Base-by-base conservation (phyloP, 2,113 vertebrate species). In the Trichechus manatus region DNA sequence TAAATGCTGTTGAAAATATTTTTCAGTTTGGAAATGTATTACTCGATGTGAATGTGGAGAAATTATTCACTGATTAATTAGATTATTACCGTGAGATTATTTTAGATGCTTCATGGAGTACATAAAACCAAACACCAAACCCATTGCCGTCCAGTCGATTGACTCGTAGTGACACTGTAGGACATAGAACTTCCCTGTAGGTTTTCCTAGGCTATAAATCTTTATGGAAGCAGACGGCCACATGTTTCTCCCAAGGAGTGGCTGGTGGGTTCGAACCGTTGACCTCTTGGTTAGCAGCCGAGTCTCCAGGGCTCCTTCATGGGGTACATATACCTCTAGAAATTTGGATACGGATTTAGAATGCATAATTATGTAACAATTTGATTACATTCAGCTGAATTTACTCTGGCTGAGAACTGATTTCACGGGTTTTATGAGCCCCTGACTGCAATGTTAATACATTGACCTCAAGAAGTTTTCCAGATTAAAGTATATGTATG, bases 11-110 rank as follows among this genome's bases (percentile, higher is more conserved):
- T 72, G 53, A 77, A 95, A 96, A 10, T 14, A 87, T 68, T 92
- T 92, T 42, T 96, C 15, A 78, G 36, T 77, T 94, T 77, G 33
- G 6, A 6, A 77, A 87, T 82, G 61, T 85, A 47, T 95, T 84
- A 36, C 2, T 78, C 3, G 29, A 36, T 64, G 4, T 31, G 22
- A 64, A 72, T 90, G 23, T 64, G 13, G 68, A 78, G 17, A 91
- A 91, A 78, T 39, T 13, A 42, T 20, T 95, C 44, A 53, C 59
- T 92, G 75, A 70, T 89, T 88, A 44, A 75, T 78, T 87, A 39
- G 27, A 44, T 84, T 59, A 64, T 59, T 88, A 89, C 39, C 66
- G n/a, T 79, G 59, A 93, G 47, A 39, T 84, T 79, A 70, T 92
- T 86, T 74, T 77, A 44, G 74, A 77, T 77, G 74, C 8, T 90